Evolutionary conservation across 1,140 invertebrate genomes (phyloP).

Genomic region (Orchestia grillus): DNA sequence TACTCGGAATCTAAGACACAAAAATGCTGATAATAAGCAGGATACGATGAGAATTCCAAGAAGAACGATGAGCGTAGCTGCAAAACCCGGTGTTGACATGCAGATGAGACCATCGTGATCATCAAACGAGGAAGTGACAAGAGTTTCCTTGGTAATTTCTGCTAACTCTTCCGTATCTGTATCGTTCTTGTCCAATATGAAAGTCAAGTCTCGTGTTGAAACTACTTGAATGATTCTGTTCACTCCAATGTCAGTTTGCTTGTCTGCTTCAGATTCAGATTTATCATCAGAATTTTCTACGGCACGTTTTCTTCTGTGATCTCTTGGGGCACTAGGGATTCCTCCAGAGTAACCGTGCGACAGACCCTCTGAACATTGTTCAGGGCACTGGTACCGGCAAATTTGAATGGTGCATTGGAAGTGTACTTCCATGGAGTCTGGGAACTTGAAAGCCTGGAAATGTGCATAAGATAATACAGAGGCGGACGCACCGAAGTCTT

Average conservation of each 20-base stretch:
- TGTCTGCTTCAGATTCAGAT: constrained; percentile 70
- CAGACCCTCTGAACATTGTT: constrained; percentile 26
- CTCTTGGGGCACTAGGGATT: constrained; percentile 11
- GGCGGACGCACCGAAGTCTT: constrained; percentile 93
- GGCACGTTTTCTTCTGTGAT: constrained; percentile 20
- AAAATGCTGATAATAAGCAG: constrained; percentile 85
- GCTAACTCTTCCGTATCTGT: constrained; percentile 38
- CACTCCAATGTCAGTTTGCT: constrained; percentile 84
- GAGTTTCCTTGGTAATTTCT: constrained; percentile 68
- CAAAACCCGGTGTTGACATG: constrained; percentile 92
- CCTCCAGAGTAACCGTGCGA: constrained; percentile 30
- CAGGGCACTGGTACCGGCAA: constrained; percentile 89
- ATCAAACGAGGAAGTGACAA: constrained; percentile 62
- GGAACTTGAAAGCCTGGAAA: constrained; percentile 94
- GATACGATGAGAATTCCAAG: constrained; percentile 84
- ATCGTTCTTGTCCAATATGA: constrained; percentile 76
- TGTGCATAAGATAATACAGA: constrained; percentile 92
- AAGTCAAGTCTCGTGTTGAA: constrained; percentile 86
- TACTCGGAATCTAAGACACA: constrained; percentile 78
- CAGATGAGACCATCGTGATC: constrained; percentile 80
- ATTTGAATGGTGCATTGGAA: constrained; percentile 97
- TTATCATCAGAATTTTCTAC: background rate
- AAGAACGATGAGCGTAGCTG: constrained; percentile 84
- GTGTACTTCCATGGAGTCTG: constrained; percentile 95
- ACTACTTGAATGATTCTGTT: constrained; percentile 85